These are phyloP conservation scores for Calonectris borealis DNA, from an alignment of 2,113 vertebrate genomes.

Conservation along the genomic window DNA sequence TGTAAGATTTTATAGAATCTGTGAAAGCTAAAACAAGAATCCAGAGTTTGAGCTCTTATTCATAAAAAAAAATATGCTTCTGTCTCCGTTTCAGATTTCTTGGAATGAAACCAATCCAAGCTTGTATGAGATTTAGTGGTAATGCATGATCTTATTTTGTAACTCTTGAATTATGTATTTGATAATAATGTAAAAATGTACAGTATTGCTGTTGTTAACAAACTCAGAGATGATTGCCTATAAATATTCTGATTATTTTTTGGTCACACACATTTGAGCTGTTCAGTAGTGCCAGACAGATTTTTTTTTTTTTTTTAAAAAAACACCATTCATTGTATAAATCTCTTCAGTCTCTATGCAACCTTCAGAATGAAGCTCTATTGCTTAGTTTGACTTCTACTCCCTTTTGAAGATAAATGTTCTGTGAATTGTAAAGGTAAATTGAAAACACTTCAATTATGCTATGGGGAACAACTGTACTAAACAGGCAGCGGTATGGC, in stretches of 20 bases:
- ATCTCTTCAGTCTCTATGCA: slow-evolving; percentile 72
- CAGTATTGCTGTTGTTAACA: slow-evolving; percentile 77
- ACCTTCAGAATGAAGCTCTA: slow-evolving; percentile 42
- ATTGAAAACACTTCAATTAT: background rate
- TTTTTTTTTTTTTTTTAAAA: background rate
- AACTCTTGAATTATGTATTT: slow-evolving; percentile 75
- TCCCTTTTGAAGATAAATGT: background rate
- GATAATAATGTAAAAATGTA: slow-evolving; percentile 80
- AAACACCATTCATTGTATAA: slow-evolving; percentile 52
- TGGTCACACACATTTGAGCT: slow-evolving; percentile 67
- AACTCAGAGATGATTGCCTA: slow-evolving; percentile 73
- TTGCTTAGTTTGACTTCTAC: slow-evolving; percentile 4
- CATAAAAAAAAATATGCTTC: slow-evolving; percentile 25
- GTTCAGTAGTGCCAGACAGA: slow-evolving; percentile 56
- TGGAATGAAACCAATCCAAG: slow-evolving; percentile 48
- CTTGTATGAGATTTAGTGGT: slow-evolving; percentile 74
- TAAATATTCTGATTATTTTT: slow-evolving; percentile 73
- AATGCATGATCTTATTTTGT: slow-evolving; percentile 80
- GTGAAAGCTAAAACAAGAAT: slow-evolving; percentile 47
- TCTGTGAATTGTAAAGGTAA: background rate
- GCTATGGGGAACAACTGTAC: background rate
- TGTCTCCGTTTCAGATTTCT: slow-evolving; percentile 62
- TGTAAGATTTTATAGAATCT: slow-evolving; percentile 13
- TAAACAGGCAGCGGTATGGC: background rate
- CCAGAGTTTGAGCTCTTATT: background rate